Percentiles rank a stretch among this genome's conserved stretches.
These are phyloP conservation scores for Aphelinus certus DNA, from an alignment of 1,140 invertebrate genomes.

Conservation along the genomic window DNA sequence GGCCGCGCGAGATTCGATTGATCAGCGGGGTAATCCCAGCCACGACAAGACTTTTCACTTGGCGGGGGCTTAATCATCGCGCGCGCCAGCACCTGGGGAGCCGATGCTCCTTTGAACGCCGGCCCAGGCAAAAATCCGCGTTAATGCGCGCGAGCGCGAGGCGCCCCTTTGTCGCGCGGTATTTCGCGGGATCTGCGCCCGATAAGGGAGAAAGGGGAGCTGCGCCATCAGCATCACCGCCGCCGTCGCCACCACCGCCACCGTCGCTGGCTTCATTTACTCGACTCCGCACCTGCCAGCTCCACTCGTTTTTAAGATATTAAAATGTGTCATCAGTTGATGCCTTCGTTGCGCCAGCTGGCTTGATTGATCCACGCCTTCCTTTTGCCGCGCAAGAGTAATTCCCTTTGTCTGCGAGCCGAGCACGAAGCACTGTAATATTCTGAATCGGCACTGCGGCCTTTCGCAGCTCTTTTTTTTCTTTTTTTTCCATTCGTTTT, in stretches of 20 bases:
- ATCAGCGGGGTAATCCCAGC: constrained; percentile 59
- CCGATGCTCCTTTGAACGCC: constrained; percentile 42
- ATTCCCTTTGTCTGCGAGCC: constrained; percentile 13
- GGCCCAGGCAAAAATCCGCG: constrained; percentile 49
- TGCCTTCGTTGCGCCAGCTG: constrained; percentile 56
- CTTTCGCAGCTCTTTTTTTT: too few species aligned
- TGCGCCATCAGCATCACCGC: too few species aligned
- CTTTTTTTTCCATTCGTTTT: constrained; percentile 23
- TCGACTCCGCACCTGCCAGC: constrained; percentile 29
- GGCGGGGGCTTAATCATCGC: constrained; percentile 45
- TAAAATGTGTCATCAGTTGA: constrained; percentile 64
- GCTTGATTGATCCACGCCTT: constrained; percentile 47
- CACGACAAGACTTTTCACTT: constrained; percentile 64
- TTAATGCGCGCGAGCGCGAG: constrained; percentile 43
- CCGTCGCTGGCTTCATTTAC: background rate
- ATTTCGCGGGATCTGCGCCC: constrained; percentile 26
- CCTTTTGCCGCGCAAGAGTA: constrained; percentile 4
- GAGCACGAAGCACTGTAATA: constrained; percentile 1
- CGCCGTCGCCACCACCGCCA: too few species aligned
- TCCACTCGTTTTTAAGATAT: constrained; percentile 60
- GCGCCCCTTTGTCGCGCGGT: constrained; percentile 52
- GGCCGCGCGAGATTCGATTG: constrained; percentile 57
- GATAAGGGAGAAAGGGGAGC: constrained; percentile 7
- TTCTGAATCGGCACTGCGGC: background rate
- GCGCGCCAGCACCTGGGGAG: constrained; percentile 41